Conservation (phyloP, 2,797 vertebrate species). For the Coracias cyanogaster region DNA sequence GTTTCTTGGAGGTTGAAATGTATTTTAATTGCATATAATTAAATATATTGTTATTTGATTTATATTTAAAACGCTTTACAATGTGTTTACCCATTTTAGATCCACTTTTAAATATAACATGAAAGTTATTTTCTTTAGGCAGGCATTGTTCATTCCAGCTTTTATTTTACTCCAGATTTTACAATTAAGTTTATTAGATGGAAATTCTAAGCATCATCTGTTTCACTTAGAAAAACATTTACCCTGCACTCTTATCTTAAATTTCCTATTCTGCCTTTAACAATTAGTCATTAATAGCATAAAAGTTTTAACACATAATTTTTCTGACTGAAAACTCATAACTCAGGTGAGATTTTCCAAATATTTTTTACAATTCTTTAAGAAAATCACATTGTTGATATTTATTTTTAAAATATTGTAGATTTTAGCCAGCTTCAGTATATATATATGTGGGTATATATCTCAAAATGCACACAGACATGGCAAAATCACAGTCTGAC, state of each 20-base stretch:
- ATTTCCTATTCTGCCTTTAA: not conserved
- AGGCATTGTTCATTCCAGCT: not conserved
- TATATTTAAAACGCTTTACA: not conserved
- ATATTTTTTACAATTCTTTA: not conserved
- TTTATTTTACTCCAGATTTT: not conserved
- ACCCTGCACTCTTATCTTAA: not conserved
- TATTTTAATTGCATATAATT: slow-evolving; percentile 21
- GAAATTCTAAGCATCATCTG: not conserved
- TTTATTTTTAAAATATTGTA: not conserved
- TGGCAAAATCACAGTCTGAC: not conserved
- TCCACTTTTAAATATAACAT: not conserved
- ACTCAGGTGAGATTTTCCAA: not conserved
- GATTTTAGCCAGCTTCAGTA: not conserved
- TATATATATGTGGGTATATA: no score
- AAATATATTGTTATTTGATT: slow-evolving; percentile 1
- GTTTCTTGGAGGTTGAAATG: not conserved
- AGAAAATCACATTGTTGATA: not conserved
- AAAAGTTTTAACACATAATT: not conserved
- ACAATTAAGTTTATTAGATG: not conserved
- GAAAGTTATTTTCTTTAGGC: not conserved
- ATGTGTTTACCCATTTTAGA: not conserved
- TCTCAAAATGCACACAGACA: not conserved
- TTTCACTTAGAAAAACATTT: not conserved
- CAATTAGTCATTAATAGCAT: not conserved
- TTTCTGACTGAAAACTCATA: not conserved